Evolutionary conservation across 2,888 invertebrate species (phyloP), one percentile per base, ranked within the genome.

Genomic region (Herminia tarsipennalis): DNA sequence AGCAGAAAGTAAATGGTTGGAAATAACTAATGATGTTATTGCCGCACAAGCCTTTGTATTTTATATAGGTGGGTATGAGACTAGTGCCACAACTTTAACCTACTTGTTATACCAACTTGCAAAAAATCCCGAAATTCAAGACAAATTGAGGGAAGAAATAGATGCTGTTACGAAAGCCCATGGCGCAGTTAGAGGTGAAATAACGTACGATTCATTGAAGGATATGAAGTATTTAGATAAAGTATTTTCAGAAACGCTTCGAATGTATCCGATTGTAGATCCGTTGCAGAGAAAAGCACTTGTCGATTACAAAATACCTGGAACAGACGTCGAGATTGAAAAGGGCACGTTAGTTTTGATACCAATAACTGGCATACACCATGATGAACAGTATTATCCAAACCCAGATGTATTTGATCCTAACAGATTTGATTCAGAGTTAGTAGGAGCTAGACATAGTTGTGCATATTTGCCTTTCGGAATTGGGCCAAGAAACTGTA

Each of bases 401-500:
- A 66, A 92, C 6, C 91, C 92, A 5, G 65, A 78, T 32, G 77
- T 73, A 40, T 92, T 90, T 51, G 81, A 89, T 55, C 92, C 92
- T 1, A 86, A 92, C 22, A 72, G 89, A 44, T 92, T 92, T 66
- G 64, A 72, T 12, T 43, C 74, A 0, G 78, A 82, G 28, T 78
- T 76, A 13, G 70, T 60, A 22, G 70, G 65, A 12, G 48, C 63
- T 5, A 68, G 81, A 2, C 82, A 81, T 43, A 60, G 77, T 0
- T 83, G 80, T 51, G 81, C 81, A 1, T 89, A 78, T 49, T 41
- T 88, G 38, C 86, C 88, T 3, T 89, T 89, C 53, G 88, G 88
- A 27, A 69, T 75, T 16, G 88, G 88, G 4, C 87, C 86, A 1
- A 70, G 89, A 33, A 83, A 83, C 43, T 90, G 88, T 49, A 84